phyloP scores from a whole-genome alignment of 2,113 vertebrate species.

The Phalacrocorax brasilianus region DNA sequence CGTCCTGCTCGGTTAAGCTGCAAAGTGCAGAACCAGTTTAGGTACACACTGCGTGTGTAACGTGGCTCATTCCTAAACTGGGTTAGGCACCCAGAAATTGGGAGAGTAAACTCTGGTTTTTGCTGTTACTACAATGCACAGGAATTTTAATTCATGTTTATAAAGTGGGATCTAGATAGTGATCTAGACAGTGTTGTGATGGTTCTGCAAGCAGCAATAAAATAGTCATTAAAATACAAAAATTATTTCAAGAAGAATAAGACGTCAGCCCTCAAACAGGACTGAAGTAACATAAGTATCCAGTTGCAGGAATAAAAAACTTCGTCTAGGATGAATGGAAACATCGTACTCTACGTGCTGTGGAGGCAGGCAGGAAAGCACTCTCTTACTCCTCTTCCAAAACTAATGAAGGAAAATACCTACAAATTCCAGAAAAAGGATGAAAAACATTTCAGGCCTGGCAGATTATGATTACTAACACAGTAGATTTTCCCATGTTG shows the following conservation, averaged over 20 bases:
- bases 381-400: background rate
- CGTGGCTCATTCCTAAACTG: background rate
- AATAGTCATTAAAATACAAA: background rate
- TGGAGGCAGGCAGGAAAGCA: background rate
- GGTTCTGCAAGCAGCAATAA: background rate
- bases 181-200: background rate
- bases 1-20: background rate
- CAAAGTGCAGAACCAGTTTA: background rate
- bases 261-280: constrained; percentile 17
- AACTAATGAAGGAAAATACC: background rate
- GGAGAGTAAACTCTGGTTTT: background rate
- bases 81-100: background rate
- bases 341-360: background rate
- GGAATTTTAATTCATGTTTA: background rate
- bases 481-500: background rate
- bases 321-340: constrained; percentile 27
- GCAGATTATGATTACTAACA: background rate
- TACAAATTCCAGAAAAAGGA: background rate
- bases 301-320: constrained; percentile 51
- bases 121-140: background rate
- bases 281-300: constrained; percentile 13
- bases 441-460: background rate
- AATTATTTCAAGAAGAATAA: constrained; percentile 20
- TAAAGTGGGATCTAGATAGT: background rate
- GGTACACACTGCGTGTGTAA: background rate